Evolutionary conservation across 2,113 vertebrate species (phyloP).

Genomic region (Calidris pygmaea): DNA sequence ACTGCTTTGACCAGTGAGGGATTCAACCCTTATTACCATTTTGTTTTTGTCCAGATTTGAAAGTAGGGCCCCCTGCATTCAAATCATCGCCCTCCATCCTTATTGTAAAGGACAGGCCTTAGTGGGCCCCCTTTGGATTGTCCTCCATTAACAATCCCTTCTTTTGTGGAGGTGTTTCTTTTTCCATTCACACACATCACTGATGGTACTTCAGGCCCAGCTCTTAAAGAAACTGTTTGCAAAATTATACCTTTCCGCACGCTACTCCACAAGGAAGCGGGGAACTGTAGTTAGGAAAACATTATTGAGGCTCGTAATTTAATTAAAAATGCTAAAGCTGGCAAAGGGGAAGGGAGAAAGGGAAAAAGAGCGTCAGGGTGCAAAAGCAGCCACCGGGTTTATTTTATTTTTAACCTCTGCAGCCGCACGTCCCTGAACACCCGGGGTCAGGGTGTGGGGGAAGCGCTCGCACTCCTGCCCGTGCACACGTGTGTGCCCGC

Average conservation of each 20-base stretch:
- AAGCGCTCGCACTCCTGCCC: neutral
- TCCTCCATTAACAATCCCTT: conserved; percentile 84
- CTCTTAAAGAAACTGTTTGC: conserved; percentile 90
- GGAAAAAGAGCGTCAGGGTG: neutral
- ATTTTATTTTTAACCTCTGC: neutral
- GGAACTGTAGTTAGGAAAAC: conserved; percentile 65
- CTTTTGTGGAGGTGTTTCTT: conserved; percentile 91
- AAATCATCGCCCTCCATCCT: conserved; percentile 87
- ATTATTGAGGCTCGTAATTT: conserved; percentile 68
- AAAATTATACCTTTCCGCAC: conserved; percentile 87
- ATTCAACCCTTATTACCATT: conserved; percentile 78
- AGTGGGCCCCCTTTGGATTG: conserved; percentile 87
- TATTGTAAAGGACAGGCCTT: conserved; percentile 88
- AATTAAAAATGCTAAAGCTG: conserved; percentile 57
- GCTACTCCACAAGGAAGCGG: conserved; percentile 77
- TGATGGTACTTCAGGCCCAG: conserved; percentile 85
- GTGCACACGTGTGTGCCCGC: neutral
- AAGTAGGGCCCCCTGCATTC: conserved; percentile 84
- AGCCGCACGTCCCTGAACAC: neutral
- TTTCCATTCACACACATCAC: conserved; percentile 82
- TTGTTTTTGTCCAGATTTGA: conserved; percentile 77
- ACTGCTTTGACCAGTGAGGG: conserved; percentile 72
- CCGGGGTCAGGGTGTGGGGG: neutral
- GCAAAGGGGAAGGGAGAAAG: neutral
- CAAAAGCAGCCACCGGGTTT: neutral